Evolutionary conservation across 1,140 invertebrate species (phyloP), one percentile per base, ranked within the genome.

Genomic region (Parasteatoda tepidariorum): DNA sequence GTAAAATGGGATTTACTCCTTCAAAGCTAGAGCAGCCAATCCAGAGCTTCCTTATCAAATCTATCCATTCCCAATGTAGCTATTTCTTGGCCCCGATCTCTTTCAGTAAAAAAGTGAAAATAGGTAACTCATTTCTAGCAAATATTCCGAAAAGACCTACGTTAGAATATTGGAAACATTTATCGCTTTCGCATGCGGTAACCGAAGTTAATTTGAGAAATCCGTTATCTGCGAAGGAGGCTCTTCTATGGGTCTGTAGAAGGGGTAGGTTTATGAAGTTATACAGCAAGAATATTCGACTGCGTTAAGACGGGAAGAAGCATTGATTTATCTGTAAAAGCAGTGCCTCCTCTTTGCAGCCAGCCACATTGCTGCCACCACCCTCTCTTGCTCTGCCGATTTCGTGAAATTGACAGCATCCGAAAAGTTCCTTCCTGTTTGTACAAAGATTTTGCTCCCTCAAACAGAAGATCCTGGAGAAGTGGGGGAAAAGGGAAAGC

Each of bases 171-270:
- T 82, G 78, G 78, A 82, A 82, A 82, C 78, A 70, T 82, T 82
- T 82, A 82, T 82, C 78, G 66, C 67, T 15, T 18, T 30, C 6
- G 78, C 34, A 82, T 71, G 78, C 67, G 78, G 78, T 82, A 82
- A 82, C 78, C 78, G 71, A 82, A 82, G 78, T 82, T 82, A 82
- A 82, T 82, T 82, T 82, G 67, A 64, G 57, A 82, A 82, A 82
- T 82, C 78, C 78, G 66, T 82, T 82, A 82, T 82, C 78, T 70
- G 66, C 34, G 5, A 11, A 64, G 64, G 28, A 33, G 18, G 33
- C 2, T 22, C 24, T 30, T n/a, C 54, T 26, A 24, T 57, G 24
- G 11, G 55, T 30, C 26, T 61, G 59, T 26, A 26, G 28, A 18
- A 28, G 59, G n/a, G 34, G 28, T 15, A 34, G 54, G 66, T 79